These are phyloP conservation scores for Stenopsyche tienmushanensis DNA, from an alignment of 1,140 invertebrate species.

Conservation along the genomic window DNA sequence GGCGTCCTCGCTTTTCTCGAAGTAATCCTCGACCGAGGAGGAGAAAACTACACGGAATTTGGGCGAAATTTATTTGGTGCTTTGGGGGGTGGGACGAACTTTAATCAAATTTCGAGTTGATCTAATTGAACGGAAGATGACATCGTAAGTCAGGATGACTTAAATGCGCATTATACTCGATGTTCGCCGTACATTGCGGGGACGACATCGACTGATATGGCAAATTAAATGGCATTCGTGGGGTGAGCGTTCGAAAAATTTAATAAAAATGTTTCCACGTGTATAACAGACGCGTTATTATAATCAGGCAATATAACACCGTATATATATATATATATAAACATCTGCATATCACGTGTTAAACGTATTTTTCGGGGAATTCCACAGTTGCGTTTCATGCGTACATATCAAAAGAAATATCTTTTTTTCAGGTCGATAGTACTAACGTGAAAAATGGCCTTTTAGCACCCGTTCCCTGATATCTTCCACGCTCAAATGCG, in stretches of 20 bases:
- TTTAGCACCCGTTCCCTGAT: conserved; percentile 7
- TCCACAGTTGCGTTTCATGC: conserved; percentile 2
- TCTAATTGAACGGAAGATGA: conserved; percentile 32
- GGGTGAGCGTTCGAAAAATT: no score
- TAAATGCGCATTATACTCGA: not conserved
- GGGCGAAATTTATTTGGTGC: conserved; percentile 24
- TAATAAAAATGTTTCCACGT: no score
- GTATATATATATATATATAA: not conserved
- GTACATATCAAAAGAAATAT: conserved; percentile 6
- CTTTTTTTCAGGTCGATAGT: conserved; percentile 1
- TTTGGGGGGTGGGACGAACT: conserved; percentile 17
- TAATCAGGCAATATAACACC: not conserved
- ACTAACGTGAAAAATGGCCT: conserved; percentile 20
- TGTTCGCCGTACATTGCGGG: no score
- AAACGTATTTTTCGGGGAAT: not conserved
- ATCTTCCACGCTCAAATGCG: not conserved
- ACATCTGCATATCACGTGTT: not conserved
- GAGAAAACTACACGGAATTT: conserved; percentile 16
- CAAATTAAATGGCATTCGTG: no score
- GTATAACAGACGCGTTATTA: no score
- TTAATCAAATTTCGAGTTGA: conserved; percentile 25
- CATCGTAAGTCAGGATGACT: conserved; percentile 11
- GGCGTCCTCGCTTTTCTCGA: conserved; percentile 13
- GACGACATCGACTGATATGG: no score
- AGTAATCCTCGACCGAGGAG: conserved; percentile 11